Percentiles rank a stretch among this genome's conserved stretches.
phyloP scores from a whole-genome alignment of 2,113 vertebrate species.

The Epinephelus fuscoguttatus region DNA sequence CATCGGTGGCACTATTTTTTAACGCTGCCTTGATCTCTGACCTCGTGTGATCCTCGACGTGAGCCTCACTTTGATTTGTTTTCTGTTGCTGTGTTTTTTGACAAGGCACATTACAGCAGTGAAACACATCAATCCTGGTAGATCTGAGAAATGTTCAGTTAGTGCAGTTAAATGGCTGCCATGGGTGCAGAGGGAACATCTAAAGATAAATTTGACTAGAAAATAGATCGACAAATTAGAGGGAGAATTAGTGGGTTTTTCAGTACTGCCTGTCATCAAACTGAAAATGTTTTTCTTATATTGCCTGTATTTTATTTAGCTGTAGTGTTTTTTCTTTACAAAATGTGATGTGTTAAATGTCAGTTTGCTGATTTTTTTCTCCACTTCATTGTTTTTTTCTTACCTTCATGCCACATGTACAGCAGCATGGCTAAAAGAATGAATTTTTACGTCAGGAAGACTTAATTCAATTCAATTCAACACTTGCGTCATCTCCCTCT shows the following conservation, averaged over 20 bases:
- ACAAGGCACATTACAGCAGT: not conserved
- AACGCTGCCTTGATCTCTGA: conserved; percentile 49
- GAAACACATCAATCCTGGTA: conserved; percentile 1
- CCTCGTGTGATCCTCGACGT: conserved; percentile 14
- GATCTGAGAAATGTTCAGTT: conserved; percentile 8
- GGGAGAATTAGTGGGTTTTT: not conserved
- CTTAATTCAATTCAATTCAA: not conserved
- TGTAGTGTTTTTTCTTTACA: not conserved
- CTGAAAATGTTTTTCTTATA: not conserved
- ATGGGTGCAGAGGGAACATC: not conserved
- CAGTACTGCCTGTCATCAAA: not conserved
- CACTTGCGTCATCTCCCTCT: not conserved
- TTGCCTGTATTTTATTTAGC: not conserved
- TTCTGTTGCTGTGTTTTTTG: conserved; percentile 18
- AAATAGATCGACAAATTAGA: not conserved
- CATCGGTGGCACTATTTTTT: not conserved
- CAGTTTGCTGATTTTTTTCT: not conserved
- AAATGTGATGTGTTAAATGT: not conserved
- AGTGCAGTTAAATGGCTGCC: not conserved
- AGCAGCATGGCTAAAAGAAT: not conserved
- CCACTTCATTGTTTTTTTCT: not conserved
- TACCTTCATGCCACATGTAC: not conserved
- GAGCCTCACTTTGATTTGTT: conserved; percentile 49
- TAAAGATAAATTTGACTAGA: not conserved
- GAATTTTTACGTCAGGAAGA: not conserved